Percentiles rank a stretch among this genome's conserved stretches.
phyloP scores from a whole-genome alignment of 2,888 invertebrate genomes.

The Taphrorychus bicolor region DNA sequence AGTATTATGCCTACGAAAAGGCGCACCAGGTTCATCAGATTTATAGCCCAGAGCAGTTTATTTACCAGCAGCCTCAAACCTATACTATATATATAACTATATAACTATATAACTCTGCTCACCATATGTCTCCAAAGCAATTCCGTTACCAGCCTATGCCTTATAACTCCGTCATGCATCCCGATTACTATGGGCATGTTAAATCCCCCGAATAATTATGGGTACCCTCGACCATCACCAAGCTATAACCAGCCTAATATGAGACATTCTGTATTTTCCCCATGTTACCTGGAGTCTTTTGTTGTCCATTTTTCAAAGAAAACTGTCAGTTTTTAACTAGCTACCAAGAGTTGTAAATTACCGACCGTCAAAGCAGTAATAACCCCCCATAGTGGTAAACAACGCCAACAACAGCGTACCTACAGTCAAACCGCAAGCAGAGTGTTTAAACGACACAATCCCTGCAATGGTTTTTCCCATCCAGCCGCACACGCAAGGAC shows the following conservation, averaged over 20 bases:
- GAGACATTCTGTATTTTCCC: conserved; percentile 47
- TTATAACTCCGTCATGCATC: conserved; percentile 6
- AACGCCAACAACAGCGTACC: conserved; percentile 55
- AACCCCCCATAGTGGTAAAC: conserved; percentile 58
- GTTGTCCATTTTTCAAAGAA: conserved; percentile 68
- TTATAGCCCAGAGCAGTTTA: background rate
- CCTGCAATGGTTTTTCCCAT: too few relatives aligned
- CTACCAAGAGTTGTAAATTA: conserved; percentile 69
- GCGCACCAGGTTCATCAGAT: background rate
- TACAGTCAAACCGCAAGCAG: conserved; percentile 68
- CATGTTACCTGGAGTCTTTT: conserved; percentile 48
- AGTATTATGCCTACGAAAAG: background rate
- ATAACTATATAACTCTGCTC: background rate
- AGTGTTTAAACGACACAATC: too few relatives aligned
- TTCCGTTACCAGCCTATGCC: conserved; percentile 19
- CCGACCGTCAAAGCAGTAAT: conserved; percentile 55
- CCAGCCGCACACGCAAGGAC: too few relatives aligned
- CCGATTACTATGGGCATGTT: background rate
- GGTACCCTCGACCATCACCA: conserved; percentile 35
- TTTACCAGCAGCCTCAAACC: background rate
- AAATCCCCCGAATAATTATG: conserved; percentile 18
- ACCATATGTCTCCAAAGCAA: conserved; percentile 5
- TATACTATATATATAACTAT: too few relatives aligned
- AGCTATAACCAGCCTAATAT: conserved; percentile 41
- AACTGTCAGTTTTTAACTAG: conserved; percentile 75